Percentiles rank a stretch among this genome's conserved stretches.
These are phyloP conservation scores for Apolygus lucorum DNA, from an alignment of 1,140 invertebrate species.

Conservation along the genomic window DNA sequence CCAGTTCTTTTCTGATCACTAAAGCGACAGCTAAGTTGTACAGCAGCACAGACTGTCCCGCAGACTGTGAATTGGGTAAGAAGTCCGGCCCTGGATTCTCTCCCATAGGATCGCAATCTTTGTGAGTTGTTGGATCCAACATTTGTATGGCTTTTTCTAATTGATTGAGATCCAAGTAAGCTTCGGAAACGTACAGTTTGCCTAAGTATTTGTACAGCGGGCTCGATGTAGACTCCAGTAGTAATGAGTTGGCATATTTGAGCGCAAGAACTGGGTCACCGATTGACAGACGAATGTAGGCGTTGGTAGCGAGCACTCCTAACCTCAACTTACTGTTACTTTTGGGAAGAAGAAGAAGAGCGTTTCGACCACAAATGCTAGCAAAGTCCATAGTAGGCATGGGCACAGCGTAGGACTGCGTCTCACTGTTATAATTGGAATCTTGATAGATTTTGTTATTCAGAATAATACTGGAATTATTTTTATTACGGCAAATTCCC, in stretches of 20 bases:
- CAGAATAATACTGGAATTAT: conserved; percentile 57
- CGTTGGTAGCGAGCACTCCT: conserved; percentile 62
- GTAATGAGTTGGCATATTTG: conserved; percentile 59
- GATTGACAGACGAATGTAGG: conserved; percentile 76
- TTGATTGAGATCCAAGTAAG: conserved; percentile 72
- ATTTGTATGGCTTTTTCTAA: conserved; percentile 75
- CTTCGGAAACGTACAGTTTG: conserved; percentile 82
- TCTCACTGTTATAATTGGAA: conserved; percentile 44
- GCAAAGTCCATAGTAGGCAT: conserved; percentile 84
- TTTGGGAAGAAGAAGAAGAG: conserved; percentile 42
- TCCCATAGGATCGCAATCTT: conserved; percentile 43
- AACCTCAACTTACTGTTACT: conserved; percentile 16
- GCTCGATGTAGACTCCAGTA: conserved; percentile 54
- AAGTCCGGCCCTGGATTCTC: conserved; percentile 42
- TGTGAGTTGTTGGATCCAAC: conserved; percentile 68
- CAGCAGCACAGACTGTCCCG: conserved; percentile 58
- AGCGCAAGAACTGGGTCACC: conserved; percentile 76
- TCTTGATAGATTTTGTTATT: conserved; percentile 48
- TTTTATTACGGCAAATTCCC: conserved; percentile 50
- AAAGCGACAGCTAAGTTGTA: conserved; percentile 74
- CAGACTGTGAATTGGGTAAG: conserved; percentile 56
- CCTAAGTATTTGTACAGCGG: conserved; percentile 64
- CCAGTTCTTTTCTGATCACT: conserved; percentile 63
- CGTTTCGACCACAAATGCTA: conserved; percentile 76
- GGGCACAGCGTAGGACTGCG: conserved; percentile 70